Base-by-base conservation (phyloP, 2,888 invertebrate species). In the Eucera pruinosa region DNA sequence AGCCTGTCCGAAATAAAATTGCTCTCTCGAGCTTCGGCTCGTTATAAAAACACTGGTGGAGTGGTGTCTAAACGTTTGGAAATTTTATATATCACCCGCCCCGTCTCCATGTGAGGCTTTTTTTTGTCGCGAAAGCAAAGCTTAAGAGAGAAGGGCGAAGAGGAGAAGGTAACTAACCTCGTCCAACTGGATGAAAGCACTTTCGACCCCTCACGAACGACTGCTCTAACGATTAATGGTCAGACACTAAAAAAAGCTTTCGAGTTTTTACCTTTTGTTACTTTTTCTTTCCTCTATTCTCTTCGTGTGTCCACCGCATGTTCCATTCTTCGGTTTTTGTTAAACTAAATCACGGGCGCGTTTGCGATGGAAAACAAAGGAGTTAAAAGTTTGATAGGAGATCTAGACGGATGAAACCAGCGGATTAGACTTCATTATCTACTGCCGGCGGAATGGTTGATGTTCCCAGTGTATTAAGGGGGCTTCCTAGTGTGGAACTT, bases 161-260 rank as follows among this genome's bases (percentile, higher is more conserved):
- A 11, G 20, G 43, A 39, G 58, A 23, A 55, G 45, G 64, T 72
- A 57, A 58, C 66, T 65, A 75, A 84, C 70, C 57, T 41, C 45
- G 54, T 41, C 20, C 55, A 41, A n/a, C 39, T 25, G 30, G 57
- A 47, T 36, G 61, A 78, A 68, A 77, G 67, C 81, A 72, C 84
- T 75, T n/a, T 67, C 61, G 68, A 50, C 73, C 68, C 54, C 55
- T 50, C 18, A 54, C 71, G 52, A 79, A 61, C 66, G 52, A 73
- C 67, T 52, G 55, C 39, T n/a, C 74, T 48, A 80, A 78, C 84
- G 79, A 81, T 79, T 81, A 81, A 74, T 76, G 73, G 65, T 48
- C 61, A 45, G 69, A 65, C 58, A 48, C 30, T 65, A 52, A 68
- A 81, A 83, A 79, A 76, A 84, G 66, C 84, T 75, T 78, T 81